Evolutionary conservation across 2,888 invertebrate genomes (phyloP).

Genomic region (Scaptomyza parva): DNA sequence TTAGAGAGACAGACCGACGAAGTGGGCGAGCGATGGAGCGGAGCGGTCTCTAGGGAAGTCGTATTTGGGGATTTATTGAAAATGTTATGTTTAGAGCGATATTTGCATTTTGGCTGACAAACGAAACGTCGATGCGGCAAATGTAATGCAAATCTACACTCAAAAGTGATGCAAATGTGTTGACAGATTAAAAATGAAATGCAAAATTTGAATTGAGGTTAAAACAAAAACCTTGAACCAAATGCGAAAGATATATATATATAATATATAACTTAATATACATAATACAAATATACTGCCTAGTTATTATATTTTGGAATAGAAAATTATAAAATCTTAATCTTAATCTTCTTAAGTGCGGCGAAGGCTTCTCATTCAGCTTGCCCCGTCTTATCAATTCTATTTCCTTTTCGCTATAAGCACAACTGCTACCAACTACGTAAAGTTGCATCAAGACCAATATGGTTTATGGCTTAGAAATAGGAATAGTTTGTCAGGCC

Average conservation of each 20-base stretch:
- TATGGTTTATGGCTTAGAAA: slow-evolving; percentile 41
- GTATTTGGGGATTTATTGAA: slow-evolving; percentile 70
- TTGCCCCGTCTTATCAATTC: not conserved
- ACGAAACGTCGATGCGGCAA: slow-evolving; percentile 50
- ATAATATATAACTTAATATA: too few species aligned
- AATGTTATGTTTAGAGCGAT: slow-evolving; percentile 74
- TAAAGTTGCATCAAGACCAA: slow-evolving; percentile 37
- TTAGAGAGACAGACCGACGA: slow-evolving; percentile 13
- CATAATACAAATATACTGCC: too few species aligned
- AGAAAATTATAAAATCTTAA: too few species aligned
- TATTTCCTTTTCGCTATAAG: slow-evolving; percentile 21
- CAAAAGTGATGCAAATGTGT: not conserved
- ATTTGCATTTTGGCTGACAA: slow-evolving; percentile 73
- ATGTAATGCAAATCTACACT: slow-evolving; percentile 54
- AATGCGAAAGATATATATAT: not conserved
- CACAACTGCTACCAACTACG: slow-evolving; percentile 23
- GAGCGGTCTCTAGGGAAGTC: slow-evolving; percentile 7
- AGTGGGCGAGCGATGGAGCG: not conserved
- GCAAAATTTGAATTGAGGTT: not conserved
- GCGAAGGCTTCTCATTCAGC: slow-evolving; percentile 21
- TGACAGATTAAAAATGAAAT: not conserved
- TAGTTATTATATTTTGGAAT: too few species aligned
- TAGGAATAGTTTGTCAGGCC: slow-evolving; percentile 13
- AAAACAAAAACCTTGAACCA: not conserved
- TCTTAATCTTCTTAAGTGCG: slow-evolving; percentile 75